Percentiles rank a stretch among this genome's conserved stretches.
Conservation (phyloP, 1,140 invertebrate genomes). For the Protaetia brevitarsis region DNA sequence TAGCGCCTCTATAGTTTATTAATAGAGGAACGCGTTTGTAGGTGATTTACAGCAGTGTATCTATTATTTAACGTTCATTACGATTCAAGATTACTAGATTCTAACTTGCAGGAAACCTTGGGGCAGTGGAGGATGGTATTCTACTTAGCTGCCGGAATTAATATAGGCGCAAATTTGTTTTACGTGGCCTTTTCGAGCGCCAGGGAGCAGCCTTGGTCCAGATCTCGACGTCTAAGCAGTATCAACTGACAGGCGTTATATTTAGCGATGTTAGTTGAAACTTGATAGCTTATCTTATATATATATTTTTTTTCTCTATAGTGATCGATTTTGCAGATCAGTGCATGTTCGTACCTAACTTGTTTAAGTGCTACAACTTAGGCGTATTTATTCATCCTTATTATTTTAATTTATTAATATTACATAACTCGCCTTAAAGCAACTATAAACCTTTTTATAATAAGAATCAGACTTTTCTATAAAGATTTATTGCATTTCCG, state of each 20-base stretch:
- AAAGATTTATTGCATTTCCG: no score
- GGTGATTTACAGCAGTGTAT: constrained; percentile 67
- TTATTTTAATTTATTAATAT: no score
- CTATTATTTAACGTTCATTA: constrained; percentile 33
- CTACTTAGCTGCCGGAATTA: constrained; percentile 78
- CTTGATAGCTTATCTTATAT: constrained; percentile 27
- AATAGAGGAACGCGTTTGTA: no score
- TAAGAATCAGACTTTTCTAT: no score
- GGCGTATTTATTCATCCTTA: no score
- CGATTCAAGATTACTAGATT: not conserved
- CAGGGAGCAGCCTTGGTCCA: constrained; percentile 74
- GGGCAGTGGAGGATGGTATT: constrained; percentile 85
- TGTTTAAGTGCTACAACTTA: no score
- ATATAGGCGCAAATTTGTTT: constrained; percentile 73
- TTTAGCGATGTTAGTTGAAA: constrained; percentile 42
- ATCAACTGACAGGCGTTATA: constrained; percentile 46
- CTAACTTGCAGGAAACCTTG: constrained; percentile 71
- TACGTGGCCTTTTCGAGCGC: constrained; percentile 81
- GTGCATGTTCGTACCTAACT: no score
- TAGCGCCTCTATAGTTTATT: no score
- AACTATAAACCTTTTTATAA: no score
- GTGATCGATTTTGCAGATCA: no score
- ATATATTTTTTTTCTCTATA: no score
- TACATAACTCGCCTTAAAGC: no score
- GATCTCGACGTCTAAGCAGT: constrained; percentile 38